Percentiles rank a stretch among this genome's conserved stretches.
phyloP scores from a whole-genome alignment of 2,888 invertebrate genomes.

The Drosophila affinis region DNA sequence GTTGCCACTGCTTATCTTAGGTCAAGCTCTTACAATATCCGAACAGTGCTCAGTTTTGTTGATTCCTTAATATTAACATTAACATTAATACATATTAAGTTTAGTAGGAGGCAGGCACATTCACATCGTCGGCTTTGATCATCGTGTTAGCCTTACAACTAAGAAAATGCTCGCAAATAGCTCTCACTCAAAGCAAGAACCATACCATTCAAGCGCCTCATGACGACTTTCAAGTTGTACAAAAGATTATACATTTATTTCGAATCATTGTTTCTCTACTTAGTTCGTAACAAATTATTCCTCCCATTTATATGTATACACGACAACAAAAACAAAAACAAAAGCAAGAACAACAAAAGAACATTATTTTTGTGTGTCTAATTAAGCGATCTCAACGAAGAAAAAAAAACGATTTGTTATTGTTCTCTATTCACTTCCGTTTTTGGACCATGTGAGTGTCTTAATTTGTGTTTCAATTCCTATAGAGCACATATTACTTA shows the following conservation, averaged over 20 bases:
- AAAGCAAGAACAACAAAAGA: no score
- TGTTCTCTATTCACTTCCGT: slow-evolving; percentile 64
- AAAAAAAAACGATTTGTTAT: slow-evolving; percentile 54
- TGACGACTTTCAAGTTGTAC: slow-evolving; percentile 68
- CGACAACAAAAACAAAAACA: slow-evolving; percentile 7
- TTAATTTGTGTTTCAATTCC: slow-evolving; percentile 56
- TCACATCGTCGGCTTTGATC: slow-evolving; percentile 22
- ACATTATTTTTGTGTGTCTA: slow-evolving; percentile 33
- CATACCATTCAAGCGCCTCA: slow-evolving; percentile 71
- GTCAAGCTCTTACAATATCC: slow-evolving; percentile 47
- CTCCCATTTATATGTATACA: slow-evolving; percentile 23
- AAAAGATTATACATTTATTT: slow-evolving; percentile 41
- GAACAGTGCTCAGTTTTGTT: slow-evolving; percentile 74
- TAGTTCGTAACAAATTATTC: slow-evolving; percentile 51
- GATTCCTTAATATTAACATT: slow-evolving; percentile 55
- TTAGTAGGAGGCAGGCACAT: slow-evolving; percentile 30
- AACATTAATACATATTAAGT: slow-evolving; percentile 38
- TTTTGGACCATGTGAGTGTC: slow-evolving; percentile 48
- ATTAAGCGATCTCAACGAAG: slow-evolving; percentile 71
- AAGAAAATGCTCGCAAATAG: slow-evolving; percentile 42
- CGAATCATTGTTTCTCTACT: slow-evolving; percentile 40
- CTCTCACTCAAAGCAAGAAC: slow-evolving; percentile 32
- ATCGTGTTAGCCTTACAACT: slow-evolving; percentile 39
- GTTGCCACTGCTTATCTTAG: slow-evolving; percentile 43
- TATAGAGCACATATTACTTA: slow-evolving; percentile 35